Evolutionary conservation across 1,140 invertebrate species (phyloP), one percentile per base, ranked within the genome.

Genomic region (Leptopilina clavipes): DNA sequence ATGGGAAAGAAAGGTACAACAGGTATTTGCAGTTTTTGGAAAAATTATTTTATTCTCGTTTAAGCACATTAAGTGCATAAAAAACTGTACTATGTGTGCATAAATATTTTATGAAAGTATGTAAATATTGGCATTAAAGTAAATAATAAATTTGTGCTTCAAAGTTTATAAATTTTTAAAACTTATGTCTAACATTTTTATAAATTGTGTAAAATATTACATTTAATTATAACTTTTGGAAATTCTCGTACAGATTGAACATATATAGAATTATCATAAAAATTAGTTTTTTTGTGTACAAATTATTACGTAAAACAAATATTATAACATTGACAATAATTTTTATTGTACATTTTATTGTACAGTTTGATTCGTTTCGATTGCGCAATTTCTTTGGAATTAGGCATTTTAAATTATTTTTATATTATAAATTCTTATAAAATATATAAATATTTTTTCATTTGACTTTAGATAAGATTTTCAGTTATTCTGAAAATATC

Each of bases 361-460:
- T n/a, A 31, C 25, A n/a, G n/a, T n/a, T n/a, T n/a, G n/a, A n/a
- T 31, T 31, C 25, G 5, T 31, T 31, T 31, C 5, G 25, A 31
- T 31, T 31, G 25, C n/a, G n/a, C 9, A 40, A 40, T 40, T 40
- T 9, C 37, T 9, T 40, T 40, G 37, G 37, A 9, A 40, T 40
- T 40, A 40, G 8, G 3, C 37, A 40, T n/a, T n/a, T n/a, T n/a
- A 8, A 40, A 8, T 40, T 40, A 11, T 48, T 31, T 48, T 48
- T 40, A 37, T 70, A 70, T 37, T 70, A 37, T 37, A 37, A 37
- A 31, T 48, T 70, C 14, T 18, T 40, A 71, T 43, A 71, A 18
- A 71, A 71, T 71, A 71, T 17, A 71, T 71, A 45, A 44, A 71
- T 44, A 44, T n/a, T 43, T 71, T 71, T 71, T 2, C 25, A 44